Conservation (phyloP, 2,797 vertebrate species). For the Cynopterus sphinx region DNA sequence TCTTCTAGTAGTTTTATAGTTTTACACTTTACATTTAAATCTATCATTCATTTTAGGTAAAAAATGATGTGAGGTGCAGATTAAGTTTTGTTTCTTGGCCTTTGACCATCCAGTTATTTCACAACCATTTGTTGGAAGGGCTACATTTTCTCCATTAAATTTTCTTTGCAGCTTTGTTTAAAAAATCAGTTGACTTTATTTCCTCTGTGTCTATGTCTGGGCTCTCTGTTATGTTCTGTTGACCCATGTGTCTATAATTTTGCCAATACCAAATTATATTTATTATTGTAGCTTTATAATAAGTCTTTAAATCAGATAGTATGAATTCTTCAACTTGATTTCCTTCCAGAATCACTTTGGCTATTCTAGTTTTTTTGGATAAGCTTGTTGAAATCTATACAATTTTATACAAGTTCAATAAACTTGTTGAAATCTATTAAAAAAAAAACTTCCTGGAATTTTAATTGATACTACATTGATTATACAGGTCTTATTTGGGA, state of each 20-base stretch:
- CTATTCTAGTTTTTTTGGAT: neutral
- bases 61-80: neutral
- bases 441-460: neutral
- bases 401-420: too few species aligned
- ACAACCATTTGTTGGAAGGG: neutral
- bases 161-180: neutral
- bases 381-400: neutral
- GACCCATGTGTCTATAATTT: neutral
- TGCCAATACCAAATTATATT: neutral
- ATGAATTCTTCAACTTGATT: neutral
- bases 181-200: neutral
- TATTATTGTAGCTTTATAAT: neutral
- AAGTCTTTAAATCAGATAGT: neutral
- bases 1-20: neutral
- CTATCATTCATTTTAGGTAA: neutral
- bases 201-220: neutral
- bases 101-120: neutral
- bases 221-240: neutral
- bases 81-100: neutral
- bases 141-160: neutral
- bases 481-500: neutral
- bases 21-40: neutral
- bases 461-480: neutral
- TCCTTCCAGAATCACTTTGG: neutral
- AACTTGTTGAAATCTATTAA: too few species aligned